A percentile compares a stretch with the other conserved stretches of the same genome.
Conservation (phyloP, 2,888 invertebrate species). For the Zygothrica quintamaculata region DNA sequence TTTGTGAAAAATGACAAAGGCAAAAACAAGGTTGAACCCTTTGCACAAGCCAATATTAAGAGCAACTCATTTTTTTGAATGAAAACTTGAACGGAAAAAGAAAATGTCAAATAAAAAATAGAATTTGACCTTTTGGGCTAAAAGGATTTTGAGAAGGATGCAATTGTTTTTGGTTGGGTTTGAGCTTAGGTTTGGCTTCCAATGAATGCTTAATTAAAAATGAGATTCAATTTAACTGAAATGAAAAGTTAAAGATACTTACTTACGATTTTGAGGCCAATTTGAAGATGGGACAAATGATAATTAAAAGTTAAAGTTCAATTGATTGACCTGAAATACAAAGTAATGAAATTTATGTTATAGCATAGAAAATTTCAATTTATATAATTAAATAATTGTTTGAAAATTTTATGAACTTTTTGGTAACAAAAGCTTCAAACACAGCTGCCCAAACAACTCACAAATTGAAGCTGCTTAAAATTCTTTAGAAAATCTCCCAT, state of each 20-base stretch:
- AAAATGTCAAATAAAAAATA: slow-evolving; percentile 21
- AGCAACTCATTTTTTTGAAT: neutral
- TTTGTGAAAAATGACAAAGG: slow-evolving; percentile 59
- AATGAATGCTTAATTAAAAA: slow-evolving; percentile 47
- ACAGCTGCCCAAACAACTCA: neutral
- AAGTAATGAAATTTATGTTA: slow-evolving; percentile 1
- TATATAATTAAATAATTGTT: slow-evolving; percentile 25
- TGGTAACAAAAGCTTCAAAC: slow-evolving; percentile 6
- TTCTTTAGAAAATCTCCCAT: slow-evolving; percentile 18
- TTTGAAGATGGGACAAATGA: slow-evolving; percentile 5
- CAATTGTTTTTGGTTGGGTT: slow-evolving; percentile 25
- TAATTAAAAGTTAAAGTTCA: slow-evolving; percentile 23
- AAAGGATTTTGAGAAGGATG: slow-evolving; percentile 41
- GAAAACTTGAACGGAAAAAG: slow-evolving; percentile 9
- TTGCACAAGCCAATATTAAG: no score
- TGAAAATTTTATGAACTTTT: neutral
- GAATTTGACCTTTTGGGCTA: slow-evolving; percentile 35
- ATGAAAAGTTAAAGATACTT: slow-evolving; percentile 5
- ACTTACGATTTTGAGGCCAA: neutral
- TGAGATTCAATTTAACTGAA: slow-evolving; percentile 38
- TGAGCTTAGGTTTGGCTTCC: no score
- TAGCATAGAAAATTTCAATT: slow-evolving; percentile 12
- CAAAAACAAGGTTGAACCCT: slow-evolving; percentile 3
- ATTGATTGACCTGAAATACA: neutral
- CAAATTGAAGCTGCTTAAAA: slow-evolving; percentile 25